Conservation (phyloP, 1,140 invertebrate species). For the Bombus pyrosoma region DNA sequence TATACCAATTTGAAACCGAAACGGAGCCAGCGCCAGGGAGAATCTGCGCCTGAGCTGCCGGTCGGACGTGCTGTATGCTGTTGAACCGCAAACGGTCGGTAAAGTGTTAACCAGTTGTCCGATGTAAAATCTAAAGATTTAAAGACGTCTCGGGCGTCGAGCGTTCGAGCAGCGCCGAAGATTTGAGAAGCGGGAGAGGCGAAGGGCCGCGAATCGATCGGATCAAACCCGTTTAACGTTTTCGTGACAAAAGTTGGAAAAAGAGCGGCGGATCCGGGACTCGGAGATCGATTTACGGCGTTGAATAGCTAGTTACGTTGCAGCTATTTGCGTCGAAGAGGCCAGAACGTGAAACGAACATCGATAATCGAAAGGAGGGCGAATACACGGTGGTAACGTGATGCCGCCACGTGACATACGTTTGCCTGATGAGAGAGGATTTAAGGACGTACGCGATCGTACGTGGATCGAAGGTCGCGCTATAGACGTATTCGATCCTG, state of each 20-base stretch:
- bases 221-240: background rate
- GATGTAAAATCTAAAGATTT: too few relatives aligned
- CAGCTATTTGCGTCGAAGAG: background rate
- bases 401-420: slow-evolving; percentile 61
- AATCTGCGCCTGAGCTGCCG: too few relatives aligned
- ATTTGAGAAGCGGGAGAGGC: background rate
- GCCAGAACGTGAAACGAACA: slow-evolving; percentile 18
- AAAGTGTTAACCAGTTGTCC: too few relatives aligned
- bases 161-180: too few relatives aligned
- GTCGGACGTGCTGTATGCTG: too few relatives aligned
- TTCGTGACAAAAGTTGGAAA: background rate
- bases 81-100: too few relatives aligned
- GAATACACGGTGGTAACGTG: slow-evolving; percentile 55
- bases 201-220: too few relatives aligned
- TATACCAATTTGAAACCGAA: too few relatives aligned
- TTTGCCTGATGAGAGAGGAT: slow-evolving; percentile 2
- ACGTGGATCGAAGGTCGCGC: too few relatives aligned
- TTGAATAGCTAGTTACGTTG: background rate
- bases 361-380: slow-evolving; percentile 66
- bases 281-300: background rate
- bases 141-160: too few relatives aligned
- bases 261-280: background rate
- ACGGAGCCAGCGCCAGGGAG: too few relatives aligned
- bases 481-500: too few relatives aligned
- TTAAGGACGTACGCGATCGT: slow-evolving; percentile 3